These are phyloP conservation scores for Catocala fraxini DNA, from an alignment of 2,888 invertebrate genomes.

Conservation along the genomic window DNA sequence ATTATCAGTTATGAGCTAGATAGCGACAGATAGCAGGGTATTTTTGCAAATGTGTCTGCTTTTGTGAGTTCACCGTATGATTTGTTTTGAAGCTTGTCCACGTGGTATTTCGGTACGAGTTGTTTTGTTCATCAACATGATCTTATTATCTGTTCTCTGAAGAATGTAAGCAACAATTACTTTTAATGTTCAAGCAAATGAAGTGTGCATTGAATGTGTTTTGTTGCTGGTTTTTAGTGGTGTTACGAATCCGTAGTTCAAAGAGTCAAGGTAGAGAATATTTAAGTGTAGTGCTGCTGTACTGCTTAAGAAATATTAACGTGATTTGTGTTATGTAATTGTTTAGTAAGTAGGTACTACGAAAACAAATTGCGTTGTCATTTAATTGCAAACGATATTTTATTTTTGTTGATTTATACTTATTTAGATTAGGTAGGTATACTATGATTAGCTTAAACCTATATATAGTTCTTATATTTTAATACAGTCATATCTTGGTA, in stretches of 20 bases:
- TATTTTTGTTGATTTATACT: neutral
- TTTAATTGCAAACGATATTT: neutral
- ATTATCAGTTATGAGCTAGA: constrained; percentile 28
- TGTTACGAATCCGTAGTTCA: constrained; percentile 21
- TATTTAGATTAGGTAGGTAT: neutral
- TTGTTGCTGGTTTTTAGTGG: constrained; percentile 22
- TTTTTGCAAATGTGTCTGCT: constrained; percentile 12
- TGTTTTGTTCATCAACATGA: constrained; percentile 8
- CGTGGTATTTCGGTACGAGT: constrained; percentile 23
- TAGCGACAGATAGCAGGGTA: constrained; percentile 19
- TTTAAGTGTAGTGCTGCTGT: constrained; percentile 6
- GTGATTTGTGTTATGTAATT: constrained; percentile 13
- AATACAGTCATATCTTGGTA: neutral
- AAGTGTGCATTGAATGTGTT: constrained; percentile 10
- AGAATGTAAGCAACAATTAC: constrained; percentile 1
- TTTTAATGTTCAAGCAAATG: constrained; percentile 15
- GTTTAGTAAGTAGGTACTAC: constrained; percentile 1
- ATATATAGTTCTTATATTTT: neutral
- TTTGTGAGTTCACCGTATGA: constrained; percentile 21
- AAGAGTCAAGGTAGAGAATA: constrained; percentile 22
- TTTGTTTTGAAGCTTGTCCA: constrained; percentile 18
- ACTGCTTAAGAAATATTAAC: constrained; percentile 15
- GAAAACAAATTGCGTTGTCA: neutral
- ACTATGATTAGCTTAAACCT: neutral
- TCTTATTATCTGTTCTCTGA: constrained; percentile 9